Evolutionary conservation across 2,113 vertebrate species (phyloP).

Genomic region (Acinonyx jubatus): DNA sequence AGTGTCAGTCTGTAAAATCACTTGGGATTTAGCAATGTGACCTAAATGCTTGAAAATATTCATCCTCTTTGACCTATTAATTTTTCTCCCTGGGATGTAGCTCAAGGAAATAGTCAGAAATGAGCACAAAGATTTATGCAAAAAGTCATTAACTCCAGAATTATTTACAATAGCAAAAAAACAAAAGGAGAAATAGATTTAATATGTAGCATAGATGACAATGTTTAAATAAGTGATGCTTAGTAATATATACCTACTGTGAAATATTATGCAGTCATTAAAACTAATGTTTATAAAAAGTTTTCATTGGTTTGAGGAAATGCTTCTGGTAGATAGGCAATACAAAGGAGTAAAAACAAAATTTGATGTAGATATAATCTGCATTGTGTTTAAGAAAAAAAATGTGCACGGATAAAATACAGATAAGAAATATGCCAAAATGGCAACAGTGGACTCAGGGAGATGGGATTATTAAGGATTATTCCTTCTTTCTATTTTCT

Average conservation of each 20-base stretch:
- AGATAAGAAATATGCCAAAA: background rate
- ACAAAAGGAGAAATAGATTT: background rate
- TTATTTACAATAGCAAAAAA: background rate
- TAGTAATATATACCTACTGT: background rate
- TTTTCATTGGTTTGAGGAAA: conserved; percentile 7
- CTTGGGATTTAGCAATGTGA: background rate
- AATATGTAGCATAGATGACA: background rate
- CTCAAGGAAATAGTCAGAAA: conserved; percentile 36
- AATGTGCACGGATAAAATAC: background rate
- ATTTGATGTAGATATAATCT: background rate
- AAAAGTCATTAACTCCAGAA: conserved; percentile 1
- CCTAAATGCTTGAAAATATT: conserved; percentile 37
- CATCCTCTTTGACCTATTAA: background rate
- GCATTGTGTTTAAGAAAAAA: background rate
- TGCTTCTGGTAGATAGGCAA: background rate
- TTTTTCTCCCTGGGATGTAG: conserved; percentile 23
- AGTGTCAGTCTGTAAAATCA: background rate
- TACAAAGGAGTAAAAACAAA: background rate
- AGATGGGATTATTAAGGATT: background rate
- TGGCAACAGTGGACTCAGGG: background rate
- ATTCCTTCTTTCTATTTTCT: background rate
- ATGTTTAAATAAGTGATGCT: background rate
- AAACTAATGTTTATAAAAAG: background rate
- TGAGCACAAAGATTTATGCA: conserved; percentile 14
- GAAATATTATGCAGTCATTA: background rate